These are phyloP conservation scores for Chloebia gouldiae DNA, from an alignment of 2,113 vertebrate species.

Conservation along the genomic window DNA sequence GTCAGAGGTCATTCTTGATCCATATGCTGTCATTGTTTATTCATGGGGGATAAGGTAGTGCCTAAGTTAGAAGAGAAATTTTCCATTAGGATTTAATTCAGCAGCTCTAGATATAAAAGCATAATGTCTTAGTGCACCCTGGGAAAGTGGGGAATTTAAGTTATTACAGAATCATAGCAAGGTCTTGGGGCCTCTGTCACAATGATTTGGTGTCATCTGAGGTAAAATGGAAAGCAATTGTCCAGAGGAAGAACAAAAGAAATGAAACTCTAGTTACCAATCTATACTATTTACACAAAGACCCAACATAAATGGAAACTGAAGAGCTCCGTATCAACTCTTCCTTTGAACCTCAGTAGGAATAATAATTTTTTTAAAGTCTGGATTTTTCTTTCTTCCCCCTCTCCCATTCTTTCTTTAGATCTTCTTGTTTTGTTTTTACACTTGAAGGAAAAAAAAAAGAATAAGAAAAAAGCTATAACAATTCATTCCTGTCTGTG, in stretches of 20 bases:
- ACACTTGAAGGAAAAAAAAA: neutral
- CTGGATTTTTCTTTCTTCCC: neutral
- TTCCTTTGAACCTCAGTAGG: slow-evolving; percentile 2
- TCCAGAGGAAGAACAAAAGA: slow-evolving; percentile 28
- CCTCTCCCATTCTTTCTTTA: slow-evolving; percentile 4
- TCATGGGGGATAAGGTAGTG: slow-evolving; percentile 53
- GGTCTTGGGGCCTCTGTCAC: neutral
- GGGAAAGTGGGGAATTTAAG: slow-evolving; percentile 38
- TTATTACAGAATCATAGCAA: slow-evolving; percentile 2
- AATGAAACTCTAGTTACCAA: neutral
- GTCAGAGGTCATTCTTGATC: slow-evolving; percentile 56
- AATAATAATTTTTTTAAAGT: slow-evolving; percentile 42
- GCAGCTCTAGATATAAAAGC: slow-evolving; percentile 54
- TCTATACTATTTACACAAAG: slow-evolving; percentile 44
- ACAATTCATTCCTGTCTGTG: neutral
- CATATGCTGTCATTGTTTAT: slow-evolving; percentile 64
- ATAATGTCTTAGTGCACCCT: neutral
- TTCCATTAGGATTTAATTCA: slow-evolving; percentile 66
- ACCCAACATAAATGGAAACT: neutral
- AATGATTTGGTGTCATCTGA: slow-evolving; percentile 29
- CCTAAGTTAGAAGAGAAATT: slow-evolving; percentile 55
- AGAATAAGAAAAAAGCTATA: neutral
- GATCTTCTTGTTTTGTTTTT: slow-evolving; percentile 32
- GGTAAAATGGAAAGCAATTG: slow-evolving; percentile 33
- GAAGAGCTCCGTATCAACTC: neutral